These are phyloP conservation scores for Oscarella lobularis DNA, from an alignment of 37 sponge, comb jelly and placozoan genomes.

Conservation along the genomic window DNA sequence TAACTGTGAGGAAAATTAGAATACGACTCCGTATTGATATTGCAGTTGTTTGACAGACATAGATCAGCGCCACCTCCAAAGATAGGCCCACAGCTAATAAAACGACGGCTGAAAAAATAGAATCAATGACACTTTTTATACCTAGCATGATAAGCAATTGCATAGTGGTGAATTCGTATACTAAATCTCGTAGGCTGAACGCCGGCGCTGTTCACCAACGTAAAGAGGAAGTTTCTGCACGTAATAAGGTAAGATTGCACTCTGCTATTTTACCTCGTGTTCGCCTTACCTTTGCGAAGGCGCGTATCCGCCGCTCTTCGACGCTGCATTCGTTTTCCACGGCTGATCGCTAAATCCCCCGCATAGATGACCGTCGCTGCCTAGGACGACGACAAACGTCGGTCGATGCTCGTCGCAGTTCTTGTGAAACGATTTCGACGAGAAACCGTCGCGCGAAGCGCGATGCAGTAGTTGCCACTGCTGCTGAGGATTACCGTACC, in stretches of 20 bases:
- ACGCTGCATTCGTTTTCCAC: conserved; percentile 63
- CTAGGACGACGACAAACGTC: conserved; percentile 42
- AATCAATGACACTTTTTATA: too few species aligned
- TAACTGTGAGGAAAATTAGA: conserved; percentile 59
- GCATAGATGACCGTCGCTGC: conserved; percentile 43
- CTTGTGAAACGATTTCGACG: conserved; percentile 41
- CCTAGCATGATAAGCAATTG: conserved; percentile 67
- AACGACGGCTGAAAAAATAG: too few species aligned
- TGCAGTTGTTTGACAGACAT: conserved; percentile 53
- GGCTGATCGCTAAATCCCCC: conserved; percentile 63
- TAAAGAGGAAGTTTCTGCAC: conserved; percentile 48
- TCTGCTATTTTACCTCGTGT: neutral
- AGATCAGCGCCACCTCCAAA: conserved; percentile 85
- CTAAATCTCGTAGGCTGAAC: conserved; percentile 22
- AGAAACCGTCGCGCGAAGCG: conserved; percentile 57
- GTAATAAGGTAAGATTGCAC: neutral
- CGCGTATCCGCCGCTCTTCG: conserved; percentile 44
- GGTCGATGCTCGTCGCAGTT: conserved; percentile 51
- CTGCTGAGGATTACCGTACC: conserved; percentile 30
- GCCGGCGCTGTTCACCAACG: conserved; percentile 31
- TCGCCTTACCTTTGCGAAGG: conserved; percentile 39
- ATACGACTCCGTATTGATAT: conserved; percentile 57
- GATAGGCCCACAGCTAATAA: conserved; percentile 64
- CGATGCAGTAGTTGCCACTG: conserved; percentile 56
- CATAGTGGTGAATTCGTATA: conserved; percentile 45